phyloP scores from a whole-genome alignment of 2,888 invertebrate species.

The Zhuqinia jingwanae region DNA sequence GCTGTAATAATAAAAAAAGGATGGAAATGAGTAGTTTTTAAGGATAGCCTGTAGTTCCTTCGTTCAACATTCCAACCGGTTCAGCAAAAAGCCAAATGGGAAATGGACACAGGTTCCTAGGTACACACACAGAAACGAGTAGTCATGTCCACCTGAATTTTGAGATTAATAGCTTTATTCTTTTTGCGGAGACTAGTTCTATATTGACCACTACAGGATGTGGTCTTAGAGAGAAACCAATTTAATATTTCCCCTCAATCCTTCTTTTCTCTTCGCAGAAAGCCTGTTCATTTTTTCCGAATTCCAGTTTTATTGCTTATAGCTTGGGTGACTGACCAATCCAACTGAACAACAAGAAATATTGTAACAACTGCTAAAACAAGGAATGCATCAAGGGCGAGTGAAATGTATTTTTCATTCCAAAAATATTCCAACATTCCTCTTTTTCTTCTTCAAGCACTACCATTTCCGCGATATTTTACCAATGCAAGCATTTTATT shows the following conservation, averaged over 20 bases:
- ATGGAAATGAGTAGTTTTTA: no score
- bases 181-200: no score
- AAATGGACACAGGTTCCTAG: background rate
- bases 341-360: background rate
- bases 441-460: no score
- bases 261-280: background rate
- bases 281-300: background rate
- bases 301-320: slow-evolving; percentile 32
- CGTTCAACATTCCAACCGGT: no score
- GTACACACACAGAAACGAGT: background rate
- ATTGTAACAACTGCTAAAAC: slow-evolving; percentile 55
- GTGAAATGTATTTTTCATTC: no score
- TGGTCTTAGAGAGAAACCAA: background rate
- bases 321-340: slow-evolving; percentile 8
- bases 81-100: no score
- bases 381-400: no score
- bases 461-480: no score
- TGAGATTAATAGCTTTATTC: background rate
- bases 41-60: no score
- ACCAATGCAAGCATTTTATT: no score
- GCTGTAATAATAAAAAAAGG: no score
- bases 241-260: slow-evolving; percentile 29
- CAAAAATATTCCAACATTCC: background rate
- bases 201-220: no score
- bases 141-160: background rate